phyloP scores from a whole-genome alignment of 2,888 invertebrate genomes.

The Zaprionus lineosus region DNA sequence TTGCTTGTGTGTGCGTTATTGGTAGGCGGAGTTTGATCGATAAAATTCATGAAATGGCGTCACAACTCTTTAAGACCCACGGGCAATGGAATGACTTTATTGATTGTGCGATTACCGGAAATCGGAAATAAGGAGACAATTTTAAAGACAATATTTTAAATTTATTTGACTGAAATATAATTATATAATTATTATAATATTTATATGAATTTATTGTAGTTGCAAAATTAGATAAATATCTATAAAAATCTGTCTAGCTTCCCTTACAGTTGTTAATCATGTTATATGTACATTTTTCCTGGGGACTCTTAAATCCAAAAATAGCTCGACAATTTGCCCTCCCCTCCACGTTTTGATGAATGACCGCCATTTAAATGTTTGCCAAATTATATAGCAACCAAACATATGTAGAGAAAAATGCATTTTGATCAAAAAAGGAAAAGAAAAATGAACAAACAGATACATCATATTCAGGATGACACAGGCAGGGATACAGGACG shows the following conservation, averaged over 20 bases:
- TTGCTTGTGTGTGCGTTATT: slow-evolving; percentile 1
- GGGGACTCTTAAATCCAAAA: no score
- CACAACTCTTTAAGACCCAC: slow-evolving; percentile 55
- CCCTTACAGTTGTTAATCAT: no score
- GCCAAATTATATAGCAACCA: slow-evolving; percentile 47
- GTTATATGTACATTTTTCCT: neutral
- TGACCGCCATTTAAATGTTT: slow-evolving; percentile 47
- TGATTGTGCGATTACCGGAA: neutral
- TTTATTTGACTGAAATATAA: neutral
- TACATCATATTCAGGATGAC: slow-evolving; percentile 52
- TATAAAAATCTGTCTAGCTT: no score
- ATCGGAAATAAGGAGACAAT: neutral
- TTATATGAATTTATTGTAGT: no score
- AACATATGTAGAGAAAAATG: slow-evolving; percentile 49
- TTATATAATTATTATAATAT: no score
- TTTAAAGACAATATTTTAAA: neutral
- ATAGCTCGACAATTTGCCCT: neutral
- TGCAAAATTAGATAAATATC: no score
- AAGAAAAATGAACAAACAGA: slow-evolving; percentile 39
- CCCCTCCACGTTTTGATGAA: slow-evolving; percentile 59
- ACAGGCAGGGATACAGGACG: neutral
- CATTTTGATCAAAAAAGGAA: slow-evolving; percentile 33
- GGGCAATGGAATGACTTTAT: slow-evolving; percentile 1
- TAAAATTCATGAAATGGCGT: slow-evolving; percentile 69
- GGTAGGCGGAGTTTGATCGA: slow-evolving; percentile 81